Conservation (phyloP, 2,113 vertebrate genomes). For the Thamnophis sirtalis region DNA sequence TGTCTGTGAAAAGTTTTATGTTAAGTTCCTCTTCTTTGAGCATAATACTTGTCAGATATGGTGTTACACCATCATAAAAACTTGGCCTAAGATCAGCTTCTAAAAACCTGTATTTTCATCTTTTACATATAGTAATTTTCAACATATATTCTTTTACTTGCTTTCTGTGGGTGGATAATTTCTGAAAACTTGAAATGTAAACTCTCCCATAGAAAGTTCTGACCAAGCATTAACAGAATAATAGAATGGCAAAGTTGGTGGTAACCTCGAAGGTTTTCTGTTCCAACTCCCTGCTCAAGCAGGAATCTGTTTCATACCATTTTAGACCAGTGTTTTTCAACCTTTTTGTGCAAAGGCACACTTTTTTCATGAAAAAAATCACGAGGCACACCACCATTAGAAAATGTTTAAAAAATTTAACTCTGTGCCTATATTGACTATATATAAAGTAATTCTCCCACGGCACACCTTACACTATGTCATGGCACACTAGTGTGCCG, state of each 20-base stretch:
- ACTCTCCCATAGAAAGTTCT: neutral
- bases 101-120: rapidly evolving
- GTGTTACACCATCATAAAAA: neutral
- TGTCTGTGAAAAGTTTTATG: neutral
- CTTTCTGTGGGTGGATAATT: neutral
- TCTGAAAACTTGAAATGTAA: neutral
- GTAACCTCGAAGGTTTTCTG: neutral
- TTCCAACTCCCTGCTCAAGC: neutral
- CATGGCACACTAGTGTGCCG: too few relatives aligned
- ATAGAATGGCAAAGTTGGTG: neutral
- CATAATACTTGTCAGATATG: rapidly evolving
- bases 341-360: too few relatives aligned
- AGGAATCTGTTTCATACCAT: neutral
- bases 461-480: too few relatives aligned
- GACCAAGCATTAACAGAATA: neutral
- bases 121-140: neutral
- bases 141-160: neutral
- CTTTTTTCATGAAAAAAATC: too few relatives aligned
- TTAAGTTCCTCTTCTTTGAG: neutral
- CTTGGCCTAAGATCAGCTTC: neutral
- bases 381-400: too few relatives aligned
- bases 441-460: too few relatives aligned
- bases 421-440: too few relatives aligned
- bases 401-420: too few relatives aligned
- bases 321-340: too few relatives aligned